phyloP scores from a whole-genome alignment of 2,888 invertebrate species.

The Drosophila yooni region DNA sequence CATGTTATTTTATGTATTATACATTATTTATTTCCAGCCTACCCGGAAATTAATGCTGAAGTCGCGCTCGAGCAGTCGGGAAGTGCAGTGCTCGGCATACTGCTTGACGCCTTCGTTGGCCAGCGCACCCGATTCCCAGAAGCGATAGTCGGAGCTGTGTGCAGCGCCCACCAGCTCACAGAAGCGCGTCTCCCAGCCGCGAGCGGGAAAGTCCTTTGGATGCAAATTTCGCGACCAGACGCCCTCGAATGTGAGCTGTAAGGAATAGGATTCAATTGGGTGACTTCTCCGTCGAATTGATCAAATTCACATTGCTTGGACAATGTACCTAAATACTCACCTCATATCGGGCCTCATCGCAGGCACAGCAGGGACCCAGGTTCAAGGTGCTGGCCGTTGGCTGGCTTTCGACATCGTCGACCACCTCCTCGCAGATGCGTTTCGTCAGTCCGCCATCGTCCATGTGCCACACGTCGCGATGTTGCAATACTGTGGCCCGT shows the following conservation, averaged over 20 bases:
- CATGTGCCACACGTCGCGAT: conserved; percentile 91
- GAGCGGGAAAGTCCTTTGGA: conserved; percentile 96
- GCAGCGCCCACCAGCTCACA: conserved; percentile 98
- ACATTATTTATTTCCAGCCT: not conserved
- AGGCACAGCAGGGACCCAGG: conserved; percentile 92
- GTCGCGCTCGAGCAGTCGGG: conserved; percentile 95
- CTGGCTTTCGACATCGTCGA: conserved; percentile 88
- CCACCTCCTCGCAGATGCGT: conserved; percentile 89
- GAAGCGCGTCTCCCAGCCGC: conserved; percentile 95
- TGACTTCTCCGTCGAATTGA: not conserved
- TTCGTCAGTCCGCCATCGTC: conserved; percentile 91
- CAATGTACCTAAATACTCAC: conserved; percentile 83
- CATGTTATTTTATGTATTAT: not conserved
- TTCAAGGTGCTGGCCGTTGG: conserved; percentile 86
- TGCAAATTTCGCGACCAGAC: conserved; percentile 98
- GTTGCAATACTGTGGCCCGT: conserved; percentile 91
- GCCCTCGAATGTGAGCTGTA: conserved; percentile 94
- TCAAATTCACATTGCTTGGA: too few species aligned
- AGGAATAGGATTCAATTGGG: conserved; percentile 15
- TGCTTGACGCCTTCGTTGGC: conserved; percentile 95
- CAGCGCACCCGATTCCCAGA: conserved; percentile 95
- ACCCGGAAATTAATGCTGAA: conserved; percentile 90
- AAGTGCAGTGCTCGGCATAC: conserved; percentile 97
- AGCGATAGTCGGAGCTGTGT: conserved; percentile 93
- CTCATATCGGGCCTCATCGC: conserved; percentile 99